Evolutionary conservation across 2,113 vertebrate genomes (phyloP), one percentile per base, ranked within the genome.

Genomic region (Glaucidium brasilianum): DNA sequence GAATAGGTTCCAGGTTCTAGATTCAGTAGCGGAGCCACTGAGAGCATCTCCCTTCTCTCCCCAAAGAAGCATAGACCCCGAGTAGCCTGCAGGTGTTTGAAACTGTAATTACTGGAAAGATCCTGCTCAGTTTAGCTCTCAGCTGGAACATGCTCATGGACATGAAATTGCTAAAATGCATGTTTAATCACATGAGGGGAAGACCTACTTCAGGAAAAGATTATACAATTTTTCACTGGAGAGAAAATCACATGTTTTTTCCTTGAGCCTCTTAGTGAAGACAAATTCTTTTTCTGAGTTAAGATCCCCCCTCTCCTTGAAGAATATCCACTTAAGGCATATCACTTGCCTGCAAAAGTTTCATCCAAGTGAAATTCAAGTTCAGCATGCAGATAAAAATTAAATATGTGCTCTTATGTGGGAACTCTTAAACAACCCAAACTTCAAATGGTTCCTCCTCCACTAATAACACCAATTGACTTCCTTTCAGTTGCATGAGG

Each of bases 11-110:
- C 37, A 32, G 9, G 14, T 58, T 37, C 27, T 58, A 56, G 21
- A 55, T 62, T 75, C 52, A 64, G 15, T 27, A 69, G 35, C 45
- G 45, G 25, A 71, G 32, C 53, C n/a, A 37, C 19, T 9, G 37
- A 67, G 34, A 89, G 3, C 5, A 6, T 5, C 5, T 82, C 26
- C n/a, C 16, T 87, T 25, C 32, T 55, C 22, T 67, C 29, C 5
- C 13, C 6, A 22, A 58, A 74, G 63, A 58, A 72, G 6, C 12
- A 39, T 1, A 2, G 20, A 59, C 2, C 10, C 12, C 0, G 2
- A 60, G 34, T 14, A 62, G 29, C 17, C n/a, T 55, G 11, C 13
- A 50, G 22, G 12, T 41, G 10, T 16, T 50, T 77, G 86, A 82
- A 92, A 50, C 8, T 88, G 26, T 34, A 88, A 9, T 20, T 50